Evolutionary conservation across 2,888 invertebrate genomes (phyloP), one percentile per base, ranked within the genome.

Genomic region (Graphium colonna): DNA sequence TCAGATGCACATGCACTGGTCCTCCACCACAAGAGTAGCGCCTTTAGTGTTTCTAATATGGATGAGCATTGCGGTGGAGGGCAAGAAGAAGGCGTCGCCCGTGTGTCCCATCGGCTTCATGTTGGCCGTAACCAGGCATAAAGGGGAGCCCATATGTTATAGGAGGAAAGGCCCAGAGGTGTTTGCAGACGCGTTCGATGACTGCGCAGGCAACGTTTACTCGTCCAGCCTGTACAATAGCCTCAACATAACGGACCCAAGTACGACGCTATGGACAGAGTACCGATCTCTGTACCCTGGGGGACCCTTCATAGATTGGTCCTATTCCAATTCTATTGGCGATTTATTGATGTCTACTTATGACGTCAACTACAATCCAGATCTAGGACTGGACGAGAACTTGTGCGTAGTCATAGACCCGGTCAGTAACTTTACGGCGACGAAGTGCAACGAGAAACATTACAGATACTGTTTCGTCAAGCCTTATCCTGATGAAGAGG

Each of bases 251-350:
- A 65, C 69, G 0, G 72, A 70, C 55, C 56, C 71, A 9, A 69
- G 75, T 40, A 55, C 70, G 17, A 62, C 65, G n/a, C 59, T 89
- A 61, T 90, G 90, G 90, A 78, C 83, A 0, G 88, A 90, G 49
- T 89, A 81, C 61, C 84, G 74, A 56, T 72, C 82, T 1, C 50
- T 77, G 15, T 88, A 90, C 56, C 75, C 80, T 3, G 85, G 87
- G 1, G 90, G 90, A 1, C 80, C 82, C 1, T 88, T 82, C 57
- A 67, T 87, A 2, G 86, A 88, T 56, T 79, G 77, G 75, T 80
- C 85, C 1, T 77, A 70, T 47, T 79, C 80, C 7, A 69, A 75
- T 36, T 59, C 65, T n/a, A 70, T 71, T 16, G 83, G 82, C 8
- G 60, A 71, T 4, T 57, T 77, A 0, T 55, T 86, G 7, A 52